phyloP scores from a whole-genome alignment of 37 sponge, comb jelly and placozoan species.

The Beroe ovata region DNA sequence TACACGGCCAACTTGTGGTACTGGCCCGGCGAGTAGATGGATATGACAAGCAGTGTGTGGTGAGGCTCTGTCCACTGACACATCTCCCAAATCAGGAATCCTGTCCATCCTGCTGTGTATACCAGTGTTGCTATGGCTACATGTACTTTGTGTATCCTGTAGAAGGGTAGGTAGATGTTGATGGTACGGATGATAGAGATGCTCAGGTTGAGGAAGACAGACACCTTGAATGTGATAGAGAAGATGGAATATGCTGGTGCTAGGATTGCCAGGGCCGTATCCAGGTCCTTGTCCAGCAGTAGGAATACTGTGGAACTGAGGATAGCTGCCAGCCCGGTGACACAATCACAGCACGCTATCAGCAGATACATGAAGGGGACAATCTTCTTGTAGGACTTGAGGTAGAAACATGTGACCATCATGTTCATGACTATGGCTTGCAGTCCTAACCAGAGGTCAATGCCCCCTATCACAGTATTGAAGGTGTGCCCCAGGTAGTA shows the following conservation, averaged over 20 bases:
- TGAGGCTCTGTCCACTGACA: background rate
- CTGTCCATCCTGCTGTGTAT: background rate
- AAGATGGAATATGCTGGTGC: background rate
- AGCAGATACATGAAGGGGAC: conserved; percentile 64
- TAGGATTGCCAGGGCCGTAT: background rate
- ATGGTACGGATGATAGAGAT: conserved; percentile 21
- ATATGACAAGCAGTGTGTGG: background rate
- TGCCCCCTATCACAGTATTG: background rate
- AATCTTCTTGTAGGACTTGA: conserved; percentile 17
- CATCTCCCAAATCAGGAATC: background rate
- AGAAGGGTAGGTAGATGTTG: conserved; percentile 22
- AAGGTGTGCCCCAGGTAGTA: conserved; percentile 3
- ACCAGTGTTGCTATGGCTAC: background rate
- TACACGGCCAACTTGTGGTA: background rate
- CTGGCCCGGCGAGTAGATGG: conserved; percentile 12
- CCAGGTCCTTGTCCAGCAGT: background rate
- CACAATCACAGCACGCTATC: conserved; percentile 18
- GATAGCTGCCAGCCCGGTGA: conserved; percentile 4
- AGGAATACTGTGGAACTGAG: background rate
- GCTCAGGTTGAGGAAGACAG: conserved; percentile 31
- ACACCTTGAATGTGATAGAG: conserved; percentile 30
- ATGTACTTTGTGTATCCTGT: background rate
- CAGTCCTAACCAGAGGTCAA: background rate
- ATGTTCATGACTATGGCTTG: conserved; percentile 17
- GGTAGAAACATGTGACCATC: conserved; percentile 14